These are phyloP conservation scores for Camponotus fellah DNA, from an alignment of 2,888 invertebrate species.

Conservation along the genomic window DNA sequence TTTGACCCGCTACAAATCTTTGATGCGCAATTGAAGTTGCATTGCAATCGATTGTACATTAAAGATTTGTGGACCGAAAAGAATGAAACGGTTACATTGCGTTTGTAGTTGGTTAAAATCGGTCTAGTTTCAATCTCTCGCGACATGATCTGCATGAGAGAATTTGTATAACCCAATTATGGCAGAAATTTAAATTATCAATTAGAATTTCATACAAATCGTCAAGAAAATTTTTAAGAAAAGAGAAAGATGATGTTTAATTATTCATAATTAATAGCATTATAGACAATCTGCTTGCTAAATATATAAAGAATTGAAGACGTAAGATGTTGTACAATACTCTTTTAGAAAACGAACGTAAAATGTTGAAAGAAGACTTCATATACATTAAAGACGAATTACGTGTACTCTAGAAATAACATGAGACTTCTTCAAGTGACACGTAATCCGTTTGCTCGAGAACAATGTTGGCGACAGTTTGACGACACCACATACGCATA, in stretches of 20 bases:
- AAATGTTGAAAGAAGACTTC: background rate
- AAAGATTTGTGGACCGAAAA: conserved; percentile 12
- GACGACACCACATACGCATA: conserved; percentile 46
- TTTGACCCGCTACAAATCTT: too few species aligned
- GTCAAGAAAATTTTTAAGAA: background rate
- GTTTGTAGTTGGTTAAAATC: conserved; percentile 30
- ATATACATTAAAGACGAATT: conserved; percentile 17
- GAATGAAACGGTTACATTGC: conserved; percentile 24
- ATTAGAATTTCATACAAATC: background rate
- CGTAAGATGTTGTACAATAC: background rate
- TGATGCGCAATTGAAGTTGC: too few species aligned
- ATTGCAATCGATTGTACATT: background rate
- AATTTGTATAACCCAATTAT: background rate
- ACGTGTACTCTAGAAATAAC: conserved; percentile 72
- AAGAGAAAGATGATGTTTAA: background rate
- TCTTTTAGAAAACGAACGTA: too few species aligned
- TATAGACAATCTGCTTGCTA: background rate
- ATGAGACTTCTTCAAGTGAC: conserved; percentile 66
- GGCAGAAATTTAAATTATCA: background rate
- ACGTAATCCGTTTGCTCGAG: conserved; percentile 63
- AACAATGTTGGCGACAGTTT: conserved; percentile 66
- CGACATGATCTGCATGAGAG: background rate
- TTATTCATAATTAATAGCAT: background rate
- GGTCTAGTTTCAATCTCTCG: conserved; percentile 28
- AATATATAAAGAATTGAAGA: background rate